Evolutionary conservation across 2,113 vertebrate genomes (phyloP), one percentile per base, ranked within the genome.

Genomic region (Pterocles orientalis): DNA sequence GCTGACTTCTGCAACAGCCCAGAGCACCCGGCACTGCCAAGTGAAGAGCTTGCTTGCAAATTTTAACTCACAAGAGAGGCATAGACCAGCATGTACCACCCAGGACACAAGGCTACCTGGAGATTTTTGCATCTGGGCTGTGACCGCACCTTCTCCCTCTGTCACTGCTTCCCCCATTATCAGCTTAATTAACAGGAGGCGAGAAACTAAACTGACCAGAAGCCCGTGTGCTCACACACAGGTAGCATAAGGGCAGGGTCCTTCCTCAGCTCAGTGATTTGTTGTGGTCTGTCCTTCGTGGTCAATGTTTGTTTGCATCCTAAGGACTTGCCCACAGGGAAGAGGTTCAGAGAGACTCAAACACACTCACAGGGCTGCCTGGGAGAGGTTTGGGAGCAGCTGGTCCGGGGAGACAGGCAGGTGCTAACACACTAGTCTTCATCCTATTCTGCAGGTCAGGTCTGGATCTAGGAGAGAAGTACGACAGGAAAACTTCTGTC

Each of bases 401-500:
- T 43, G 61, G 31, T n/a, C 31, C 54, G 54, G 36, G 19, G 54
- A 75, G 36, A 61, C 26, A 90, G 64, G 16, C 2, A 4, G 50
- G 62, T 93, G 84, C 39, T 70, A 70, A 82, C 29, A 43, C 39
- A 26, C 39, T 68, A 26, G 29, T 58, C 60, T 94, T 69, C 64
- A 6, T 29, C 31, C 26, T 76, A 19, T 41, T 84, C 54, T 82
- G 66, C 64, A 86, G 62, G 41, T 61, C 53, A 58, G 5, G 56
- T 94, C 70, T 89, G 60, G 56, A 85, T 82, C 66, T 71, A 80
- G 48, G 65, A 95, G 28, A 79, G 56, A 87, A 95, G 75, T 31
- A 86, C 62, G 60, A 76, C 41, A 87, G 47, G 36, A 92, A 93
- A 91, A 45, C 31, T 62, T 70, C 21, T 64, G 34, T 33, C 73